phyloP scores from a whole-genome alignment of 2,113 vertebrate species.

The Collichthys lucidus region DNA sequence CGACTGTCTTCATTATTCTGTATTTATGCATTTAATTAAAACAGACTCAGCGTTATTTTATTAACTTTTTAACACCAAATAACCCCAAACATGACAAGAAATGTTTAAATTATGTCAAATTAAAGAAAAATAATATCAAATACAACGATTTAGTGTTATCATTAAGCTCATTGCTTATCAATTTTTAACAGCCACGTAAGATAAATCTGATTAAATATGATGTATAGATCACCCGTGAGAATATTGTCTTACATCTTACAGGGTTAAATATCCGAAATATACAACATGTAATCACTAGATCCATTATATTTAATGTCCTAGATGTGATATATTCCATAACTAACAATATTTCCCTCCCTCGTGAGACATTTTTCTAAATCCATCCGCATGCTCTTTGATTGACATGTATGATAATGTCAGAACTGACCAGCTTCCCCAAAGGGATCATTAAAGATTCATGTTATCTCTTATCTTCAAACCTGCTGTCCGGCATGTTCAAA shows the following conservation, averaged over 20 bases:
- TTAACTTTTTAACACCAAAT: not conserved
- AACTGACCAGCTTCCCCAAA: not conserved
- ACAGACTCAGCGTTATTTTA: not conserved
- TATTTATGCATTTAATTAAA: constrained; percentile 43
- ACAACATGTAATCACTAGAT: not conserved
- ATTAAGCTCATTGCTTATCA: not conserved
- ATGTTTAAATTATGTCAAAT: not conserved
- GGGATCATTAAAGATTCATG: constrained; percentile 28
- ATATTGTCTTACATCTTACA: not conserved
- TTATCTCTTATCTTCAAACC: constrained; percentile 21
- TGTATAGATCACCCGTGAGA: not conserved
- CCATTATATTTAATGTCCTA: not conserved
- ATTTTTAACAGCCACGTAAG: not conserved
- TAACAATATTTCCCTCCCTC: not conserved
- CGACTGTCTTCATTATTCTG: constrained; percentile 6
- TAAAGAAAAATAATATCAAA: not conserved
- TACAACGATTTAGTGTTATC: not conserved
- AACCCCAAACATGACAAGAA: not conserved
- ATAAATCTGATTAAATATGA: not conserved
- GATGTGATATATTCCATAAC: not conserved
- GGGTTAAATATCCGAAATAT: not conserved
- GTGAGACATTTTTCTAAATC: not conserved
- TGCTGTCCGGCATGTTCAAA: not conserved
- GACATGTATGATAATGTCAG: not conserved
- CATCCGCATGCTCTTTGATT: not conserved